phyloP scores from a whole-genome alignment of 2,888 invertebrate species.

The Didymodactylos carnosus region DNA sequence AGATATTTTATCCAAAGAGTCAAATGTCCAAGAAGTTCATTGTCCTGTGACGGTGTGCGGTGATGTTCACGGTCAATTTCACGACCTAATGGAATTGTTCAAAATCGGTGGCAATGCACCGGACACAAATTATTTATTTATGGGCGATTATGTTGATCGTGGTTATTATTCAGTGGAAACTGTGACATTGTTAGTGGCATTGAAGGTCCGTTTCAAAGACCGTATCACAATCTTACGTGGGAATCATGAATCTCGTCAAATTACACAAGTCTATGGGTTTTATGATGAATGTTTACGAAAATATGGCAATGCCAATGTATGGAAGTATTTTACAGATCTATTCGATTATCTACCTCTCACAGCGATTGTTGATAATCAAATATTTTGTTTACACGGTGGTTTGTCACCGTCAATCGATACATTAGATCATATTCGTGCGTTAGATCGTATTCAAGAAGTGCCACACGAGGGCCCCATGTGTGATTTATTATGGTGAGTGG shows the following conservation, averaged over 20 bases:
- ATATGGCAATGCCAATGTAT: conserved; percentile 97
- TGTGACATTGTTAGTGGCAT: conserved; percentile 83
- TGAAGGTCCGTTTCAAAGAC: conserved; percentile 91
- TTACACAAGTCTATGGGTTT: conserved; percentile 96
- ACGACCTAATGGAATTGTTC: conserved; percentile 98
- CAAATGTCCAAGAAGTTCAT: conserved; percentile 98
- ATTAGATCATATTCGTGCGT: conserved; percentile 87
- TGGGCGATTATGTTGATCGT: conserved; percentile 99
- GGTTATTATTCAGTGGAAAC: conserved; percentile 99
- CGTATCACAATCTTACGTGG: conserved; percentile 97
- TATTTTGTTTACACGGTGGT: conserved; percentile 97
- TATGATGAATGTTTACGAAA: conserved; percentile 97
- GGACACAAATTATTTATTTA: conserved; percentile 95
- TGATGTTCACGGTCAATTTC: conserved; percentile 98
- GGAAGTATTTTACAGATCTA: conserved; percentile 98
- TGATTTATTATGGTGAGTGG: conserved; percentile 64
- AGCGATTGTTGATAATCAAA: conserved; percentile 86
- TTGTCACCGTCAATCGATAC: conserved; percentile 96
- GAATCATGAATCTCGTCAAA: conserved; percentile 96
- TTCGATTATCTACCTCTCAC: conserved; percentile 97
- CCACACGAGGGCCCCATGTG: conserved; percentile 74
- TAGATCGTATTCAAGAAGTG: conserved; percentile 65
- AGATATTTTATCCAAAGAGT: conserved; percentile 95
- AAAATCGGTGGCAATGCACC: conserved; percentile 88
- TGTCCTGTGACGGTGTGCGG: conserved; percentile 99